Conservation (phyloP, 2,797 vertebrate genomes). For the Sparus aurata region DNA sequence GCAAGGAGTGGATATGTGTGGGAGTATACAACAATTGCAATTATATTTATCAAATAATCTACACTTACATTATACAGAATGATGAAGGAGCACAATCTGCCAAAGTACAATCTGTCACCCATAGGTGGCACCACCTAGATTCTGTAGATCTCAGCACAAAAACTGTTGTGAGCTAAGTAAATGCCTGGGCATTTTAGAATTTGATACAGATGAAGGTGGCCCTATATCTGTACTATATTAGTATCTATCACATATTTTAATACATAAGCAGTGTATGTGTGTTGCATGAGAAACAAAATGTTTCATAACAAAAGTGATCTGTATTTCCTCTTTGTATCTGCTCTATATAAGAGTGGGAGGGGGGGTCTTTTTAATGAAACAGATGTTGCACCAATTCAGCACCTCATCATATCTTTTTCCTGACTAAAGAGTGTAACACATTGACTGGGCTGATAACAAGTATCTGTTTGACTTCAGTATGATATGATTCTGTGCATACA, state of each 20-base stretch:
- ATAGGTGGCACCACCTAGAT: constrained; percentile 66
- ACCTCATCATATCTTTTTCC: neutral
- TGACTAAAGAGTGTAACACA: neutral
- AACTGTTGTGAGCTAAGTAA: neutral
- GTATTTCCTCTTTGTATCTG: neutral
- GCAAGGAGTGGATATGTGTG: constrained; percentile 1
- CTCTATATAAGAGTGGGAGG: neutral
- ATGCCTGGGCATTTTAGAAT: neutral
- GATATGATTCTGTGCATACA: neutral
- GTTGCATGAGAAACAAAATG: neutral
- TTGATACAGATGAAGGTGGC: neutral
- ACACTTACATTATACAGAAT: neutral
- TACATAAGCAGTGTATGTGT: neutral
- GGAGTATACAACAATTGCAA: constrained; percentile 17
- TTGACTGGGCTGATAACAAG: neutral
- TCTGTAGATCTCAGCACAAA: constrained; percentile 16
- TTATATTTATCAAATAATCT: constrained; percentile 4
- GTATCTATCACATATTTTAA: neutral
- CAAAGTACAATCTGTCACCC: constrained; percentile 48
- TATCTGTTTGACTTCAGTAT: neutral
- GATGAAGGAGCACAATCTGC: neutral
- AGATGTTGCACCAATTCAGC: constrained; percentile 8
- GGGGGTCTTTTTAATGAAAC: constrained; percentile 4
- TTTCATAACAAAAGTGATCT: neutral
- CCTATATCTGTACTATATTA: neutral